phyloP scores from a whole-genome alignment of 1,140 invertebrate species.

The Reticulitermes speratus region DNA sequence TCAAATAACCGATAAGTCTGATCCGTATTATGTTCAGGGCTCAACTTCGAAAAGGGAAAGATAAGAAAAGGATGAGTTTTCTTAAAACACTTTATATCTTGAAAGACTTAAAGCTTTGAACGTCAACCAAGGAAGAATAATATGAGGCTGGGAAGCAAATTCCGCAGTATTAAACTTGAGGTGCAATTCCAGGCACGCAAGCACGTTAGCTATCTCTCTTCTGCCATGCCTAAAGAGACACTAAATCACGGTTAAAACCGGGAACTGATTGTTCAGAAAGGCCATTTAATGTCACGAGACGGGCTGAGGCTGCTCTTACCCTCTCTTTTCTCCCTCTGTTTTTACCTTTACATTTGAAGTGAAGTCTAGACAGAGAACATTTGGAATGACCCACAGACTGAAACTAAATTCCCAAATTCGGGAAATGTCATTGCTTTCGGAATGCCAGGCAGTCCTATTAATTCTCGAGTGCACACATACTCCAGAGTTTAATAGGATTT shows the following conservation, averaged over 20 bases:
- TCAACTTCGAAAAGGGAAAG: not conserved
- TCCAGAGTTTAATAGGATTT: not conserved
- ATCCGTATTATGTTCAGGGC: not conserved
- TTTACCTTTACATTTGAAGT: not conserved
- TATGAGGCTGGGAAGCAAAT: not conserved
- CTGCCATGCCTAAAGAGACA: conserved; percentile 14
- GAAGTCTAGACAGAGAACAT: not conserved
- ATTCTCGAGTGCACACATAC: not conserved
- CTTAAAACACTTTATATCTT: not conserved
- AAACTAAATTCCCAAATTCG: not conserved
- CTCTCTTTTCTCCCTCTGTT: not conserved
- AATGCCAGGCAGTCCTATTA: not conserved
- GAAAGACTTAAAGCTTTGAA: not conserved
- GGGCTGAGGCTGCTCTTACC: not conserved
- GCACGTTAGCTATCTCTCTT: not conserved
- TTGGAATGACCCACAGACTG: not conserved
- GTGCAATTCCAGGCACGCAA: not conserved
- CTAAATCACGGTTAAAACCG: conserved; percentile 12
- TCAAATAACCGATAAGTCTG: not conserved
- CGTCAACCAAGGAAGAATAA: conserved; percentile 10
- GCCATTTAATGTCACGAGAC: not conserved
- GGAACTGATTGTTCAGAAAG: conserved; percentile 8
- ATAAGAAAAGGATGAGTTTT: not conserved
- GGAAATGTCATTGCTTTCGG: not conserved
- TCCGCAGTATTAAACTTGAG: not conserved